Conservation (phyloP, 2,113 vertebrate genomes). For the Nestor notabilis region DNA sequence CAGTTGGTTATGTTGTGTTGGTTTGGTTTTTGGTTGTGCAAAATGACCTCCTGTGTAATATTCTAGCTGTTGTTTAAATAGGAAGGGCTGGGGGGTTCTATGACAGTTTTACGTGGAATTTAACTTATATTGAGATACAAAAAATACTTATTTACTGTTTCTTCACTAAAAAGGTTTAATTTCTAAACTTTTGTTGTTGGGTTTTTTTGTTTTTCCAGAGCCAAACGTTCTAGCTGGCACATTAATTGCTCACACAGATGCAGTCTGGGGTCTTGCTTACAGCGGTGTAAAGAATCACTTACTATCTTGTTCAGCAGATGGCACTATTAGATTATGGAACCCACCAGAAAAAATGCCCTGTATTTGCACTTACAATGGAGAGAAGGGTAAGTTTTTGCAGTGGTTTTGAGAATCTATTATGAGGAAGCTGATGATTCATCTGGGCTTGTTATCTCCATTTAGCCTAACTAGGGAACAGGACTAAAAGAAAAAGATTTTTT, state of each 20-base stretch:
- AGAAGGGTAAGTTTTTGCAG: conserved; percentile 76
- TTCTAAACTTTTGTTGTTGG: not conserved
- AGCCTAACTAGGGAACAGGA: not conserved
- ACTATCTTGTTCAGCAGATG: conserved; percentile 96
- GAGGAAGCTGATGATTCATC: not conserved
- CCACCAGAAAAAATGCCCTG: conserved; percentile 91
- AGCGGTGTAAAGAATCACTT: conserved; percentile 95
- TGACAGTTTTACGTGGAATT: not conserved
- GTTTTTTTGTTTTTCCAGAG: conserved; percentile 77
- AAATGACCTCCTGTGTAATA: not conserved
- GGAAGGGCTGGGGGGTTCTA: not conserved
- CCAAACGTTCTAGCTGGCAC: conserved; percentile 92
- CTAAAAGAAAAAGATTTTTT: not conserved
- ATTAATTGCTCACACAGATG: conserved; percentile 90
- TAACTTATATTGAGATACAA: not conserved
- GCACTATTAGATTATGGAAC: conserved; percentile 95
- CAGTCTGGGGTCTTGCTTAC: conserved; percentile 95
- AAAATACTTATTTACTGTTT: not conserved
- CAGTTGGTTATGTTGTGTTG: not conserved
- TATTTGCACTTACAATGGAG: conserved; percentile 91
- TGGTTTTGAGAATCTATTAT: not conserved
- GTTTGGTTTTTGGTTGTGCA: not conserved
- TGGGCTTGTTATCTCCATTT: not conserved
- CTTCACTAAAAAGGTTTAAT: not conserved
- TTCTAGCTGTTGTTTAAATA: not conserved